These are phyloP conservation scores for Macrotis lagotis DNA, from an alignment of 2,113 vertebrate species.

Conservation along the genomic window DNA sequence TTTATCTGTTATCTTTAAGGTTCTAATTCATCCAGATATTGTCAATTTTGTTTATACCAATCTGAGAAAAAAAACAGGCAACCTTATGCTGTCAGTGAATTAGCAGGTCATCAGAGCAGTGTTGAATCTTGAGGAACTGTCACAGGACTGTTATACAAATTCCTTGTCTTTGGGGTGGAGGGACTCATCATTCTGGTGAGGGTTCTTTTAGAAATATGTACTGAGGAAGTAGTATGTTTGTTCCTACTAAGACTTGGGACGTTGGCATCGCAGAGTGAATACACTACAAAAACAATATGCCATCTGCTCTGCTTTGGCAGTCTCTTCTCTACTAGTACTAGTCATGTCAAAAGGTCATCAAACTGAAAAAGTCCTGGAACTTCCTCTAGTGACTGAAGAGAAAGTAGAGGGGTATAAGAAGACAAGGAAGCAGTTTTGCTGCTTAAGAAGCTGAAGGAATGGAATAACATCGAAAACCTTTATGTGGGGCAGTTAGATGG, in stretches of 20 bases:
- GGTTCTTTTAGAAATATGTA: conserved; percentile 99
- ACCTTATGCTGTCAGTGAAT: conserved; percentile 96
- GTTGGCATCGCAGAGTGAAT: conserved; percentile 98
- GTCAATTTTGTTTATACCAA: conserved; percentile 99
- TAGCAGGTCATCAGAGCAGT: conserved; percentile 98
- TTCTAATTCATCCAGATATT: conserved; percentile 95
- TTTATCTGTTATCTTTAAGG: conserved; percentile 95
- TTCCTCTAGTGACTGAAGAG: conserved; percentile 97
- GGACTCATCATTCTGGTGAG: conserved; percentile 98
- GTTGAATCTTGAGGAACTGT: conserved; percentile 99
- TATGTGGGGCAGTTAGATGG: too few relatives aligned
- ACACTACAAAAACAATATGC: conserved; percentile 95
- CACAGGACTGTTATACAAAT: conserved; percentile 98
- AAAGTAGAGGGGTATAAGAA: conserved; percentile 99
- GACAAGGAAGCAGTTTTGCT: conserved; percentile 97
- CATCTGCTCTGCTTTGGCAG: conserved; percentile 96
- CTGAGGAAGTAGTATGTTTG: conserved; percentile 98
- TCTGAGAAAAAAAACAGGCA: conserved; percentile 97
- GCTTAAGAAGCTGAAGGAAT: conserved; percentile 98
- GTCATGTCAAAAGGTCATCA: conserved; percentile 98
- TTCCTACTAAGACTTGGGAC: conserved; percentile 98
- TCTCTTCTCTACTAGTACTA: conserved; percentile 94
- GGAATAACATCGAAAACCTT: conserved; percentile 99
- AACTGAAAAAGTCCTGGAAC: conserved; percentile 97
- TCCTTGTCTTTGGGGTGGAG: conserved; percentile 95